Evolutionary conservation across 1,140 invertebrate species (phyloP).

Genomic region (Meloidogyne floridensis): DNA sequence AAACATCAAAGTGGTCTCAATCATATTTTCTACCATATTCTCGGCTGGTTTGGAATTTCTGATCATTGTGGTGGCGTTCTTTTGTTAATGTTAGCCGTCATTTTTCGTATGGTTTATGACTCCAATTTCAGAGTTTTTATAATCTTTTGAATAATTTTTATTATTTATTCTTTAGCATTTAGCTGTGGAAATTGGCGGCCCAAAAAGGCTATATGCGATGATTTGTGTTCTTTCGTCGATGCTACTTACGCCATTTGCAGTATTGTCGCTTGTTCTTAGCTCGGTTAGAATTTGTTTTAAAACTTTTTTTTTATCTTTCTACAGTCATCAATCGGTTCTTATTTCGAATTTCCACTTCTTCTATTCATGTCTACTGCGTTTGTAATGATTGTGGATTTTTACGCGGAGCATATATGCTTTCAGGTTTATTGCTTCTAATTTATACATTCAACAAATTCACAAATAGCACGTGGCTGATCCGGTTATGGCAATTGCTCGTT

Average conservation of each 20-base stretch:
- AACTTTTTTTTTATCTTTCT: slow-evolving; percentile 8
- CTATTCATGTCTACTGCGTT: slow-evolving; percentile 67
- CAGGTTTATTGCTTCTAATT: slow-evolving; percentile 45
- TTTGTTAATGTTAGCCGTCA: slow-evolving; percentile 67
- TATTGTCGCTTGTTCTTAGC: slow-evolving; percentile 57
- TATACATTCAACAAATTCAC: slow-evolving; percentile 2
- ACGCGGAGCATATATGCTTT: slow-evolving; percentile 67
- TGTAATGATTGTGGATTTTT: slow-evolving; percentile 69
- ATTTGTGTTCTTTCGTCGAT: slow-evolving; percentile 66
- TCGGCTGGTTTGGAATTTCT: slow-evolving; percentile 68
- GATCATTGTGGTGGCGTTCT: slow-evolving; percentile 69
- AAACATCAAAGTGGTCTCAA: slow-evolving; percentile 67
- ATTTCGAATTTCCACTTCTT: slow-evolving; percentile 66
- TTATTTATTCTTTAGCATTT: slow-evolving; percentile 66
- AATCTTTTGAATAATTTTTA: slow-evolving; percentile 29
- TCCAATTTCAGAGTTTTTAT: slow-evolving; percentile 52
- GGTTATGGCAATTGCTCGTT: slow-evolving; percentile 60
- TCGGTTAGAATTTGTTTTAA: slow-evolving; percentile 25
- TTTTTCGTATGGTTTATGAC: slow-evolving; percentile 67
- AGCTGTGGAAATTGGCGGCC: slow-evolving; percentile 69
- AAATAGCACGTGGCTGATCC: slow-evolving; percentile 33
- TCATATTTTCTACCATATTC: slow-evolving; percentile 68
- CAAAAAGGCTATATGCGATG: slow-evolving; percentile 69
- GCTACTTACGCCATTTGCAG: slow-evolving; percentile 68
- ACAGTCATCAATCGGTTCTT: slow-evolving; percentile 57